Conservation (phyloP, 2,888 invertebrate species). For the Acronicta psi region DNA sequence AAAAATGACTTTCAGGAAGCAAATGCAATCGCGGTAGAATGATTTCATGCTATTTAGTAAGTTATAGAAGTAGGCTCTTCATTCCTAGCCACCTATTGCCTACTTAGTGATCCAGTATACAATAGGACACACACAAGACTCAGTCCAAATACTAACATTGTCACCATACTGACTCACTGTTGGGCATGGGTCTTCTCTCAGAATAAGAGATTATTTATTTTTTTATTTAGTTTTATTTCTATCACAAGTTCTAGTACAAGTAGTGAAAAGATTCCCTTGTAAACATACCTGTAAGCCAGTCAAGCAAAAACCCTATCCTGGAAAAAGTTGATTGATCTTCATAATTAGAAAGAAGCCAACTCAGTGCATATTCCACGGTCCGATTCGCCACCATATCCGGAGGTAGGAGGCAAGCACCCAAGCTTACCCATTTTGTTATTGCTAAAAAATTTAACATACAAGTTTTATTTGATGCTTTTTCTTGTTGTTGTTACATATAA, state of each 20-base stretch:
- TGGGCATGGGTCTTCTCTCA: too few species aligned
- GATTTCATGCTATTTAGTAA: too few species aligned
- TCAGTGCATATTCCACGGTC: conserved; percentile 77
- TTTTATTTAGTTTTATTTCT: too few species aligned
- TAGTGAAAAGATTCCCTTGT: neutral
- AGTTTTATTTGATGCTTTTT: neutral
- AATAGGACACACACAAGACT: too few species aligned
- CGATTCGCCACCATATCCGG: conserved; percentile 70
- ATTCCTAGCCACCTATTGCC: too few species aligned
- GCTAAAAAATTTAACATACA: conserved; percentile 67
- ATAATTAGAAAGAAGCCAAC: conserved; percentile 80
- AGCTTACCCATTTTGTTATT: conserved; percentile 79
- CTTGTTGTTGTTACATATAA: neutral
- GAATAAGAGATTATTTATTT: too few species aligned
- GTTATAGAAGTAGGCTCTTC: too few species aligned
- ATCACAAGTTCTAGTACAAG: neutral
- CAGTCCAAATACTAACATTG: too few species aligned
- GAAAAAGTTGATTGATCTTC: conserved; percentile 69
- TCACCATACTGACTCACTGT: too few species aligned
- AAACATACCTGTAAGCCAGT: conserved; percentile 81
- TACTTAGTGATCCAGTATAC: too few species aligned
- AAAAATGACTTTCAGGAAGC: too few species aligned
- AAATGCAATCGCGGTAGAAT: too few species aligned
- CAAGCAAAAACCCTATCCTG: conserved; percentile 77
- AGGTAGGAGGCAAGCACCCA: conserved; percentile 81